Evolutionary conservation across 2,797 vertebrate genomes (phyloP), one percentile per base, ranked within the genome.

Genomic region (Anguilla megastoma): DNA sequence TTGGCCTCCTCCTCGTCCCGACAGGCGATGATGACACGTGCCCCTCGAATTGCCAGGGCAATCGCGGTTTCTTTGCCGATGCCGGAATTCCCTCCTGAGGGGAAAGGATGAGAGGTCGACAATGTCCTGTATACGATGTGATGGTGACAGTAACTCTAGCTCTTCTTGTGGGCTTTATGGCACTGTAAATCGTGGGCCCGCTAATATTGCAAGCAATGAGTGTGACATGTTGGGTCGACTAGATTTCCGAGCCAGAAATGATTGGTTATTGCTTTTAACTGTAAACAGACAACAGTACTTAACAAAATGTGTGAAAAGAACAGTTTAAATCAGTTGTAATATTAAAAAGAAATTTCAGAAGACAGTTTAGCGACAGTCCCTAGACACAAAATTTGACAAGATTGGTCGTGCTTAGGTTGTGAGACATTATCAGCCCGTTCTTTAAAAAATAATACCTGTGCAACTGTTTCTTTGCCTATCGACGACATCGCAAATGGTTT

Each of bases 1-100:
- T 92, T 93, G 0, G 95, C 95, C 89, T 92, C 95, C 54, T 93
- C 93, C n/a, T 79, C 56, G 63, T 96, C 94, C 52, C 96, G 93
- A 88, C 95, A 96, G 5, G 95, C 96, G 18, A 97, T 94, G 89
- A 96, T 90, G 85, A 97, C 96, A 7, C 96, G 94, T 33, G 96
- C 96, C 0, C 97, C 96, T 88, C 97, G 93, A 80, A 87, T 56
- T 2, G 96, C 96, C 93, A 97, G 7, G 3, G 94, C 94, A 83
- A 96, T 89, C 0, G 96, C 96, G 0, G 96, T 95, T 91, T 97
- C 96, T 89, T 96, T 97, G 18, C 96, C 97, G 18, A 96, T 89
- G 45, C 96, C 97, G 7, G 95, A 95, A 88, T 94, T 96, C 0
- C 95, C 96, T 58, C 96, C 96, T 97, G 80, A 16, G 90, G 6